Evolutionary conservation across 1,140 invertebrate species (phyloP), one percentile per base, ranked within the genome.

Genomic region (Drosophila watanabei): DNA sequence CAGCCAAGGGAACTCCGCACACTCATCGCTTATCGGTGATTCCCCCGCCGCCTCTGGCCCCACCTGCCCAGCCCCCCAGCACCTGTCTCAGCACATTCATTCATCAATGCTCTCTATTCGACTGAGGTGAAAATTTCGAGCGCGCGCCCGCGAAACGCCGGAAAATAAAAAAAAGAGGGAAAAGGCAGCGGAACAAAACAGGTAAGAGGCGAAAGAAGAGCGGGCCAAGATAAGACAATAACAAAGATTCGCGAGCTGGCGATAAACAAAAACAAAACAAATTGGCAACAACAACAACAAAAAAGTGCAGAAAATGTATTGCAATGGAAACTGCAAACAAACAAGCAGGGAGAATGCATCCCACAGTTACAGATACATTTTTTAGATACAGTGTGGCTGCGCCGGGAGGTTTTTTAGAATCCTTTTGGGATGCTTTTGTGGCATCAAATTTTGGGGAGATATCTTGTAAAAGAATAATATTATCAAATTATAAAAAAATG

Each of bases 221-320:
- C 41, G 52, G 13, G 24, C 39, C 18, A 56, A 73, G 71, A 75
- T 75, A 75, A 75, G 71, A 75, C 69, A 75, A 75, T 56, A 75
- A 60, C 56, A 52, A 73, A 73, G 61, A 80, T 52, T 54, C 78
- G 59, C 68, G 32, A 18, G 61, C 32, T 48, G 51, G 80, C 82
- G 77, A 89, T 88, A 88, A 88, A 84, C 84, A 80, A 81, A 84
- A 73, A 73, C 68, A 73, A 73, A 73, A 61, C 69, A 52, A 73
- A 45, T 52, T 39, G 24, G 46, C 54, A 63, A 77, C 62, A 59
- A 51, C 71, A 75, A 61, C 71, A 69, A 75, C 75, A 65, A 61
- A 45, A 37, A 28, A 48, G 18, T 30, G 45, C 63, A 59, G 14
- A 39, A 57, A 56, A 61, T 33, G 56, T 30, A 60, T 46, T 72